Evolutionary conservation across 1,140 invertebrate genomes (phyloP), one percentile per base, ranked within the genome.

Genomic region (Drosophila repletoides): DNA sequence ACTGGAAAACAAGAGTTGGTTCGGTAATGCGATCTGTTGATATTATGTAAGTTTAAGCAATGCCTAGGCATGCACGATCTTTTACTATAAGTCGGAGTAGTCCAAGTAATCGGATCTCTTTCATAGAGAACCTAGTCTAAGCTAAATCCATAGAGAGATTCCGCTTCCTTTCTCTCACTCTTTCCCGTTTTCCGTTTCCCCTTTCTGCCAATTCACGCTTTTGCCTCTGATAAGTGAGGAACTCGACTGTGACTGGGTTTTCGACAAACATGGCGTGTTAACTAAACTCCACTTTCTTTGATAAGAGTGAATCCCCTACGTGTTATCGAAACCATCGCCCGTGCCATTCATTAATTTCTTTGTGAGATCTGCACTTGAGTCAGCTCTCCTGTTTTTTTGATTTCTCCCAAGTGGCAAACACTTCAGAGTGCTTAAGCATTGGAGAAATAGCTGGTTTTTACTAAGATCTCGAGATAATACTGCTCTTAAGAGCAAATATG

Each of bases 21-120:
- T 5, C n/a, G n/a, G 79, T 84, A 84, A 83, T 71, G 53, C 33
- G 75, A 83, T 83, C 61, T 10, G 40, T 61, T 34, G 33, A 38
- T 26, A 77, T 84, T 83, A 70, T 84, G 56, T 46, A 73, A 70
- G 69, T 59, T 66, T 71, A 83, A 51, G 48, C 72, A 56, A 41
- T 53, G 66, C 58, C 28, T 79, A 64, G 34, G 74, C 74, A 76
- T 76, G 33, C 46, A 3, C 48, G n/a, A n/a, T n/a, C n/a, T n/a
- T n/a, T n/a, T n/a, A n/a, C n/a, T n/a, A n/a, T n/a, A n/a, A n/a
- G n/a, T n/a, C 36, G 19, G 36, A 4, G 1, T 6, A 3, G 7
- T 19, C 9, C 10, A n/a, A 31, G 70, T 60, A 74, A 77, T 22
- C 53, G 36, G 58, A 77, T 68, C 55, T 43, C 6, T 38, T 31